Evolutionary conservation across 1,140 invertebrate species (phyloP).

Genomic region (Procambarus clarkii): DNA sequence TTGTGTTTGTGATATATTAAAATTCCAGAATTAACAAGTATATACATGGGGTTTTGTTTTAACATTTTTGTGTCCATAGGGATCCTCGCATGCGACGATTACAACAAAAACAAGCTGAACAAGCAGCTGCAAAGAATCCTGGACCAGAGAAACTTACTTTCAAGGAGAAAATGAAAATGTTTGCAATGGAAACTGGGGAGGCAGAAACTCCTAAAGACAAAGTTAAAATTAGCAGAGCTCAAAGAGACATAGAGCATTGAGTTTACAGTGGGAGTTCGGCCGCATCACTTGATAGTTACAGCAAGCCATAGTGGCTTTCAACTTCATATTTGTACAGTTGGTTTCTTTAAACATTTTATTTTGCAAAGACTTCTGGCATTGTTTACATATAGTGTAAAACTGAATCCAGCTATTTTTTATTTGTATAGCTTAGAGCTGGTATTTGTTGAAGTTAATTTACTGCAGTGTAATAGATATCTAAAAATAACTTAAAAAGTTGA

Average conservation of each 20-base stretch:
- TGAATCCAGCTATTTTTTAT: not conserved
- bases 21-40: too few relatives aligned
- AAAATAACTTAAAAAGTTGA: not conserved
- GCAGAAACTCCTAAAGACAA: slow-evolving; percentile 91
- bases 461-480: not conserved
- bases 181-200: slow-evolving; percentile 93
- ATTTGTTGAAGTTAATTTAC: not conserved
- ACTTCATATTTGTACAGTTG: not conserved
- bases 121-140: slow-evolving; percentile 81
- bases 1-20: too few relatives aligned
- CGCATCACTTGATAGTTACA: too few relatives aligned
- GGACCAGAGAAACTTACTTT: slow-evolving; percentile 94
- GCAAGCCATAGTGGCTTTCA: not conserved
- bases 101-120: slow-evolving; percentile 85
- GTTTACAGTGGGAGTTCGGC: not conserved
- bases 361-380: not conserved
- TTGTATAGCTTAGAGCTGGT: not conserved
- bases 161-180: slow-evolving; percentile 98
- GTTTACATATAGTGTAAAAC: not conserved
- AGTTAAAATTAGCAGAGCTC: slow-evolving; percentile 93
- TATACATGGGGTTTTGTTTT: too few relatives aligned
- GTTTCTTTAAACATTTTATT: too few relatives aligned
- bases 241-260: slow-evolving; percentile 87
- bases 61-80: slow-evolving; percentile 76
- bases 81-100: slow-evolving; percentile 89